Base-by-base conservation (phyloP, 2,888 invertebrate genomes). In the Phania funesta region DNA sequence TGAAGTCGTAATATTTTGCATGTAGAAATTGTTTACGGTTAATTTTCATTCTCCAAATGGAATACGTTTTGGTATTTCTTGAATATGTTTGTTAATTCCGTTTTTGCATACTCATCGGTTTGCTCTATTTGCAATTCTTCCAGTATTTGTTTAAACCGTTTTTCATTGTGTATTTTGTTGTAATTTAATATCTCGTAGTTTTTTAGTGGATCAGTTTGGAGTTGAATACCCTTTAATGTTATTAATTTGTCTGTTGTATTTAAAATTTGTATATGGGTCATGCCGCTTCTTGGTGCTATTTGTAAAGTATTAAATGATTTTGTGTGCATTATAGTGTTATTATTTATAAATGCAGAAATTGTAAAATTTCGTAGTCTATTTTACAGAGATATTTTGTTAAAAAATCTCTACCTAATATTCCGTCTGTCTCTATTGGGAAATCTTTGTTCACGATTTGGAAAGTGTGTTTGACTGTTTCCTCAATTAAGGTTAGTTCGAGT, bases 261-360 rank as follows among this genome's bases (percentile, higher is more conserved):
- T 26, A 74, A 46, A 54, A 46, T 32, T 29, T 44, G 56, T 11
- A 73, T 56, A 20, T 65, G 56, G 32, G 74, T 65, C 35, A 64
- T 74, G 2, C 65, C 74, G 20, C n/a, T 50, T 20, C 26, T 71
- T 20, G 58, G 70, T 56, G 70, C 46, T 58, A 71, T 58, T 32
- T 26, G 22, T 35, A 46, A 1, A 7, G 11, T 32, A 0, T 1
- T 9, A n/a, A 13, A 7, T 35, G 65, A 0, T 67, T 35, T 67
- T 16, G 65, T 38, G 38, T 38, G 1, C 1, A 7, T 7, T 38
- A 38, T 38, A 9, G 38, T 38, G 1, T 1, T 38, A 7, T 38
- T 38, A 7, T 38, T 38, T 8, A 11, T 38, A 38, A 38, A 38
- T 38, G 11, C 0, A 9, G 38, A 38, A 38, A 38, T 38, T 38